These are phyloP conservation scores for Temnothorax nylanderi DNA, from an alignment of 1,140 invertebrate genomes.

Conservation along the genomic window DNA sequence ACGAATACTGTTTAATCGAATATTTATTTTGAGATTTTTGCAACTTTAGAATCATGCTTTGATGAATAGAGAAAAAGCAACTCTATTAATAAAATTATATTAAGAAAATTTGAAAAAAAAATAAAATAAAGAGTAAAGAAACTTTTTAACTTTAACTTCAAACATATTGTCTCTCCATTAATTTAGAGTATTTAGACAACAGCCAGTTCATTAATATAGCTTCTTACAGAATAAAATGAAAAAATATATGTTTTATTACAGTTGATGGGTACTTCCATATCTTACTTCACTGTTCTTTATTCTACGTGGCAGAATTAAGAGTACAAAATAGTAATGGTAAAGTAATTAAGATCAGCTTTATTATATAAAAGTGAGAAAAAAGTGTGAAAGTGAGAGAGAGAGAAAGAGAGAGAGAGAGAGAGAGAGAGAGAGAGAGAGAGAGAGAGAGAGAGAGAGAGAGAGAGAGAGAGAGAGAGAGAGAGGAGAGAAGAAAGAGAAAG, in stretches of 20 bases:
- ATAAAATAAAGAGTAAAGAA: not conserved
- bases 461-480: too few species aligned
- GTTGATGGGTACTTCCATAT: not conserved
- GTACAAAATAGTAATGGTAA: not conserved
- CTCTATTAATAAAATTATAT: too few species aligned
- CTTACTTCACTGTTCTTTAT: conserved; percentile 21
- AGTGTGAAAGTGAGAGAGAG: not conserved
- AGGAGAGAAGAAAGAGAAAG: too few species aligned
- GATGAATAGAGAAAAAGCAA: not conserved
- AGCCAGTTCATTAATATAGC: too few species aligned
- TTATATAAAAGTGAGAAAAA: not conserved
- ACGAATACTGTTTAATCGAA: not conserved
- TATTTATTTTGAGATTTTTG: not conserved
- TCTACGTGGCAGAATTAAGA: not conserved
- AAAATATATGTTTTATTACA: not conserved
- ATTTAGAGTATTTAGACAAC: too few species aligned
- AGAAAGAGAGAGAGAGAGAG: too few species aligned
- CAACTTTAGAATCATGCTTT: not conserved
- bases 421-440: too few species aligned
- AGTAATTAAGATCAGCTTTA: not conserved
- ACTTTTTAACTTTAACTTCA: not conserved
- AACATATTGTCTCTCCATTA: too few species aligned
- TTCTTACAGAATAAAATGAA: not conserved
- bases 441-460: too few species aligned
- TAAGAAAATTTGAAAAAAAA: too few species aligned